These are phyloP conservation scores for Orientallactaga sibirica DNA, from an alignment of 2,797 vertebrate genomes.

Conservation along the genomic window DNA sequence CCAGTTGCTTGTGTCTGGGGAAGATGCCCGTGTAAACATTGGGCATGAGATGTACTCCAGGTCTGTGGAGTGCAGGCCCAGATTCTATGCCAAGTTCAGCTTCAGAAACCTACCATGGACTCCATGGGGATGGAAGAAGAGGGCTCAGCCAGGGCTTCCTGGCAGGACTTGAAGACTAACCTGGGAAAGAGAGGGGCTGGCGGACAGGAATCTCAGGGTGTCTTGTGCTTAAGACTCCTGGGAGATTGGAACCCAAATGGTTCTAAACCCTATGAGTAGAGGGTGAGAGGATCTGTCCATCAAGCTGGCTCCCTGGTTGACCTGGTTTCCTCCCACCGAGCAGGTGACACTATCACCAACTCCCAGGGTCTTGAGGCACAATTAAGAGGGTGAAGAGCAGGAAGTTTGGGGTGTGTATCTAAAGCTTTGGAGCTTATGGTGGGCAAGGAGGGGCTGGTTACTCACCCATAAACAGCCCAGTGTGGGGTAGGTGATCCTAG, in stretches of 20 bases:
- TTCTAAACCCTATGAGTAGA: not conserved
- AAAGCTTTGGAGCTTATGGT: fast-evolving
- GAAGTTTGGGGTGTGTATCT: not conserved
- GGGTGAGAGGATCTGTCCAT: no score
- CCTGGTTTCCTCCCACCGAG: not conserved
- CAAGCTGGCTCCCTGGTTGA: not conserved
- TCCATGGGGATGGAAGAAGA: not conserved
- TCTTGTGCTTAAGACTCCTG: not conserved
- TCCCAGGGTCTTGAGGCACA: not conserved
- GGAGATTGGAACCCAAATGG: not conserved
- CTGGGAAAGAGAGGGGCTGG: fast-evolving
- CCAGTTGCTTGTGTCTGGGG: not conserved
- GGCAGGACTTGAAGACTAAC: not conserved
- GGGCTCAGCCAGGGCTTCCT: not conserved
- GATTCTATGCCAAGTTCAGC: not conserved
- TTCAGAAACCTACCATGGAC: not conserved
- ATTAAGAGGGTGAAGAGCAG: not conserved
- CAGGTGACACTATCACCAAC: fast-evolving
- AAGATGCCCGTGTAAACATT: not conserved
- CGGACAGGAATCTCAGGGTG: not conserved
- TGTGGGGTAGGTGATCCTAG: not conserved
- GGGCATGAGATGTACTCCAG: not conserved
- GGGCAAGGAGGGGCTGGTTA: not conserved
- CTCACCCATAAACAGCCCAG: not conserved
- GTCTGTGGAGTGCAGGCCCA: not conserved